phyloP scores from a whole-genome alignment of 1,140 invertebrate species.

The Temnothorax longispinosus region DNA sequence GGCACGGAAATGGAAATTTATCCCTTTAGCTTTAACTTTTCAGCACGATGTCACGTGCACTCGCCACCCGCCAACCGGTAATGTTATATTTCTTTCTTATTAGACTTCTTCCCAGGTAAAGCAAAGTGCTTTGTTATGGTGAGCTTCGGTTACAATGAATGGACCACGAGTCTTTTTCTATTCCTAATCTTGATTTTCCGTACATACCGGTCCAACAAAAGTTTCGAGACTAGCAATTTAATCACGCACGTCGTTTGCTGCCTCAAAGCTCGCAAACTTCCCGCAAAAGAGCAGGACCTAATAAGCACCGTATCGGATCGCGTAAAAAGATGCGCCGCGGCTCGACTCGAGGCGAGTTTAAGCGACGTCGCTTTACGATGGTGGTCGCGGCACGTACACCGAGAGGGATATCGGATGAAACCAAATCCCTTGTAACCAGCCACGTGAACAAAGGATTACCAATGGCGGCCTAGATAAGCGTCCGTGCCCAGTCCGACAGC shows the following conservation, averaged over 20 bases:
- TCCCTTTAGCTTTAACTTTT: slow-evolving; percentile 56
- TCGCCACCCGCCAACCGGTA: neutral
- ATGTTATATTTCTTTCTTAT: slow-evolving; percentile 53
- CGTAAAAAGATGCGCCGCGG: slow-evolving; percentile 21
- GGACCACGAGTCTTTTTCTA: neutral
- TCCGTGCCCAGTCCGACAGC: neutral
- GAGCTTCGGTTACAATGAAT: slow-evolving; percentile 9
- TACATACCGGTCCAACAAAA: neutral
- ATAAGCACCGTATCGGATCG: slow-evolving; percentile 22
- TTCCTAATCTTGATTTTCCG: neutral
- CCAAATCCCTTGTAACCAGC: slow-evolving; percentile 44
- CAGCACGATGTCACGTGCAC: slow-evolving; percentile 39
- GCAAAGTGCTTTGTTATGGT: neutral
- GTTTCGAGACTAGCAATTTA: neutral
- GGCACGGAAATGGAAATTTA: slow-evolving; percentile 58
- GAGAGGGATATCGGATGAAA: slow-evolving; percentile 30
- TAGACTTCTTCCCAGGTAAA: neutral
- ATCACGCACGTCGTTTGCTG: neutral
- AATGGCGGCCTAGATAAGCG: slow-evolving; percentile 49
- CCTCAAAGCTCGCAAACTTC: neutral
- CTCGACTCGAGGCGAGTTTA: neutral
- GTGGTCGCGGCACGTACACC: neutral
- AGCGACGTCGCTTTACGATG: neutral
- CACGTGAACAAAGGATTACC: slow-evolving; percentile 57
- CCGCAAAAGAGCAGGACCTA: neutral